Base-by-base conservation (phyloP, 1,140 invertebrate genomes). In the Pseudomyrmex flavicornis region DNA sequence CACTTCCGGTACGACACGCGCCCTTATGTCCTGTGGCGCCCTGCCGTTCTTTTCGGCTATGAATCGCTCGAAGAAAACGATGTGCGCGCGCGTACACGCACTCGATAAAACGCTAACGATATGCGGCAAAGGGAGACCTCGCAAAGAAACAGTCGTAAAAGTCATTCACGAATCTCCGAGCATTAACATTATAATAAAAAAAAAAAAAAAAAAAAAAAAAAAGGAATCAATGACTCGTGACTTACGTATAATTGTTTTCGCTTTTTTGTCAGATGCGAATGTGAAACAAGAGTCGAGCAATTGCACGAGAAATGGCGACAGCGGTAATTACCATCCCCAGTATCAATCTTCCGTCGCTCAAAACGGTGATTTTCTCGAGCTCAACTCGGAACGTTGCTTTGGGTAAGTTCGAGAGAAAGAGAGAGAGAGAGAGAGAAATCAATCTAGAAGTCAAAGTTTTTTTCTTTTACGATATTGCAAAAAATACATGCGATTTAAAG, bases 1-100 rank as follows among this genome's bases (percentile, higher is more conserved):
- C 52, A 82, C 91, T 92, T 92, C 92, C 92, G 91, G 75, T 84
- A 61, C 52, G 90, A 87, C 91, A 92, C 91, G 90, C 89, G 91
- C 84, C 90, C 75, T 77, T 87, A 69, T 91, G 87, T 92, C 85
- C 84, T 76, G 35, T 35, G 68, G 68, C 65, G 72, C 72, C 65
- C 69, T 68, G 68, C 59, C 26, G 59, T 48, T 83, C 26, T 73
- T 35, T 79, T 72, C 59, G 12, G 5, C 15, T 59, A 59, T 48
- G 66, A 79, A 72, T 68, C 44, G 17, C 17, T 12, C 69, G n/a
- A 76, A 88, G 73, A 66, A 58, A 88, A 69, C 54, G 69, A 88
- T 75, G 35, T 7, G 35, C 59, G 54, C 17, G 20, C 66, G 76
- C 65, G 35, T 35, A 35, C 22, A 13, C 13, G 54, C 56, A 59